Evolutionary conservation across 2,797 vertebrate species (phyloP).

Genomic region (Pterois miles): DNA sequence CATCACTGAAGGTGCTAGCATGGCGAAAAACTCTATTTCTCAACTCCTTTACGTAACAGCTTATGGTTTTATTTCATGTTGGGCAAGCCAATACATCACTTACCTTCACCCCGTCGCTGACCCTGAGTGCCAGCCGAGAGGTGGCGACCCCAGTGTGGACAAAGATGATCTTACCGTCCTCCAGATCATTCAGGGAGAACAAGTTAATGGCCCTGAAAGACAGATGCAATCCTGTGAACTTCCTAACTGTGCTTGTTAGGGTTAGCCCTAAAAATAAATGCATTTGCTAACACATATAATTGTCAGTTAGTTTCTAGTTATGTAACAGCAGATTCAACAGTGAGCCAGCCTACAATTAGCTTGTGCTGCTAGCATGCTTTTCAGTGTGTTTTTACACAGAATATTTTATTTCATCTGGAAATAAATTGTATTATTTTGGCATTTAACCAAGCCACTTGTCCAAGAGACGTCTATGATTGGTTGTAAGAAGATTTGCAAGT

Average conservation of each 20-base stretch:
- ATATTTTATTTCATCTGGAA: background rate
- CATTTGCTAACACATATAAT: background rate
- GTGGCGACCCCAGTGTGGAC: constrained; percentile 86
- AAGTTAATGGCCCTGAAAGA: constrained; percentile 74
- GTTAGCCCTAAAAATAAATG: no score
- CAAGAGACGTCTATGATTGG: background rate
- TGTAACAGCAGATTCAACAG: background rate
- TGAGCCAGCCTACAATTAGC: background rate
- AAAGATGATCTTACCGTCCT: constrained; percentile 85
- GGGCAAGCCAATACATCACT: background rate
- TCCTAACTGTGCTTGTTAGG: background rate
- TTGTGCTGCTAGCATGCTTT: background rate
- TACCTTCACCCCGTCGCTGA: constrained; percentile 88
- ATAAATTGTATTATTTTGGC: background rate
- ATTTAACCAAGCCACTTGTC: background rate
- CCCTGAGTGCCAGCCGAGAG: constrained; percentile 88
- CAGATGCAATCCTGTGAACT: background rate
- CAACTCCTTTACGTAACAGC: background rate
- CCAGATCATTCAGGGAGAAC: constrained; percentile 86
- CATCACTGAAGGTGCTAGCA: background rate
- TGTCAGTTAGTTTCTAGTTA: background rate
- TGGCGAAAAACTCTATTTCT: background rate
- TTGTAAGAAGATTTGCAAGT: constrained; percentile 2
- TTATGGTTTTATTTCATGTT: background rate
- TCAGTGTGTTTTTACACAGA: background rate